Percentiles rank a stretch among this genome's conserved stretches.
Conservation (phyloP, 2,113 vertebrate genomes). For the Anhinga anhinga region DNA sequence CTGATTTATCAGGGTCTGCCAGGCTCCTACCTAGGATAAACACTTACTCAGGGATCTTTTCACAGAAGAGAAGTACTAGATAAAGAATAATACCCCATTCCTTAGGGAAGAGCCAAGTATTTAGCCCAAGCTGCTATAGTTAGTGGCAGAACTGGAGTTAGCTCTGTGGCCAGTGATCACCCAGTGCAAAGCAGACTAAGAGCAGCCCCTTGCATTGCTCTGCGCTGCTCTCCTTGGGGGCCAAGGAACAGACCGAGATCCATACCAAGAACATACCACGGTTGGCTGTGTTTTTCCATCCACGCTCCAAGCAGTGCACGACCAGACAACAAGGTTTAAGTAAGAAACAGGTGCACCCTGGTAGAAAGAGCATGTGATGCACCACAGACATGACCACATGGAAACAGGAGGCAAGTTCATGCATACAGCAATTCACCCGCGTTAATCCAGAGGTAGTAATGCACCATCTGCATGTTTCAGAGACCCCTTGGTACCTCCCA, state of each 20-base stretch:
- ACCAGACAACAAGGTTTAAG: background rate
- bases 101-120: background rate
- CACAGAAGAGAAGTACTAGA: background rate
- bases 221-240: background rate
- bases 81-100: background rate
- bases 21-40: background rate
- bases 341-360: background rate
- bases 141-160: background rate
- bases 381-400: rapidly evolving
- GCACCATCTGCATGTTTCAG: background rate
- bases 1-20: background rate
- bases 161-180: background rate
- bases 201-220: background rate
- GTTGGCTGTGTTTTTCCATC: background rate
- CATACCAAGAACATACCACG: rapidly evolving
- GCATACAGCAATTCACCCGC: too few relatives aligned
- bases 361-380: background rate
- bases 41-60: background rate
- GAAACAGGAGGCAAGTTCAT: background rate
- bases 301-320: background rate
- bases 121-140: background rate
- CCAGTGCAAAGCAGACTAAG: background rate
- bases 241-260: background rate
- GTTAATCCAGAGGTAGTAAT: background rate
- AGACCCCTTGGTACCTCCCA: background rate